Evolutionary conservation across 64 coral and sea anemone genomes (phyloP), one percentile per base, ranked within the genome.

Genomic region (Stichodactyla mertensii): DNA sequence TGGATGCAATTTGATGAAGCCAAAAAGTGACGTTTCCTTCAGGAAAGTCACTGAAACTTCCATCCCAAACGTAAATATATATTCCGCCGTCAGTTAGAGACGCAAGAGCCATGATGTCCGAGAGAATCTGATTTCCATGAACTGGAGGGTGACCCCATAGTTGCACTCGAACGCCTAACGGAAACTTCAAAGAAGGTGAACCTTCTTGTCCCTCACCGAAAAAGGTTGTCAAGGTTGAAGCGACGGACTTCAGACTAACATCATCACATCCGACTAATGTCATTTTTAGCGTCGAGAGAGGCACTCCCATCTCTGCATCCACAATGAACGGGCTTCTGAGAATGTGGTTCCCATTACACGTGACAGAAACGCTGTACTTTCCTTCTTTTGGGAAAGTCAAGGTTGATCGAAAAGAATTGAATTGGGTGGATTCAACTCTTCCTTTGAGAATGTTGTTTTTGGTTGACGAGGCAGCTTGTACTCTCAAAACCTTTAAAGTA

Each of bases 21-120:
- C 93, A 95, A 27, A 95, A 84, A 22, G 79, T 83, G 10, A 95
- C 52, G 57, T 85, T 92, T 12, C 92, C 89, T 45, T 92, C 89
- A 4, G 93, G 81, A 70, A 91, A 88, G n/a, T 80, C 82, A 16
- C 52, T 45, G 24, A 52, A 52, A 24, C 13, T 58, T 54, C 69
- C 90, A 20, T 95, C 90, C 93, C 93, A 95, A 4, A 95, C 77
- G 80, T 92, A 95, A 9, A 89, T 57, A 24, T 92, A 86, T 15
- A 77, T 81, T 67, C 87, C 93, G 6, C 91, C 83, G 51, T 92
- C 87, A 18, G 84, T 95, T 19, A 95, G 56, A 69, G 90, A 86
- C 10, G 89, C 64, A 51, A 95, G 83, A 74, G 87, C 84, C n/a
- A 89, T 19, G 10, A 74, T 86, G 10, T 92, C 87, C 15, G 90